A percentile compares a stretch with the other conserved stretches of the same genome.
These are phyloP conservation scores for Tipula confusa DNA, from an alignment of 2,888 invertebrate species.

Conservation along the genomic window DNA sequence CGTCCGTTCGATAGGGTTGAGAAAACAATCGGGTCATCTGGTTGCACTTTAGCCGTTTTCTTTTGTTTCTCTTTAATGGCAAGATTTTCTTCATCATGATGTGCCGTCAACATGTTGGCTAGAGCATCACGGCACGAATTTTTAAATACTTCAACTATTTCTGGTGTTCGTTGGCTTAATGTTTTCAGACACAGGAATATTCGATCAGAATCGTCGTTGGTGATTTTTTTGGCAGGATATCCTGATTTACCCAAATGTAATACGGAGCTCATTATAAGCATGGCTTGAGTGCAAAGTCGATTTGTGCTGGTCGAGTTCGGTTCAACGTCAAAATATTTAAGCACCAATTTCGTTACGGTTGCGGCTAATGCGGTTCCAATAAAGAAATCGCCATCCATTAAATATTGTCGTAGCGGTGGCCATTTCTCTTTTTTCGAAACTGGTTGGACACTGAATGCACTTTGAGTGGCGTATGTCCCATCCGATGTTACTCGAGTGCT, in stretches of 20 bases:
- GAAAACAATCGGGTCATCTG: slow-evolving; percentile 82
- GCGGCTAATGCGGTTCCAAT: slow-evolving; percentile 89
- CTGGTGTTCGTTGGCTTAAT: slow-evolving; percentile 62
- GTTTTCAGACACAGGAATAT: slow-evolving; percentile 76
- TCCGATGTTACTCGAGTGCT: slow-evolving; percentile 82
- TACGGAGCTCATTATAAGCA: slow-evolving; percentile 83
- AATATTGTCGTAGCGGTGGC: slow-evolving; percentile 78
- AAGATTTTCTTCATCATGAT: slow-evolving; percentile 56
- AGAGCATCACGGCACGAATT: slow-evolving; percentile 71
- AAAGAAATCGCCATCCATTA: slow-evolving; percentile 94
- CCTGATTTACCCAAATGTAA: slow-evolving; percentile 80
- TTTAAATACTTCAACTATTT: slow-evolving; percentile 67
- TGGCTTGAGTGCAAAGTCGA: slow-evolving; percentile 69
- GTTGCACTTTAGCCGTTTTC: slow-evolving; percentile 64
- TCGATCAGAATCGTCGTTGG: slow-evolving; percentile 93
- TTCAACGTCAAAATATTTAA: slow-evolving; percentile 59
- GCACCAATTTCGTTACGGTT: slow-evolving; percentile 83
- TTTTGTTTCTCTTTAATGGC: slow-evolving; percentile 62
- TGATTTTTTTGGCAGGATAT: slow-evolving; percentile 69
- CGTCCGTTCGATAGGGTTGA: slow-evolving; percentile 67
- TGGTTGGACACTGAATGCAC: slow-evolving; percentile 81
- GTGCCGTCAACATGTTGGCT: slow-evolving; percentile 76
- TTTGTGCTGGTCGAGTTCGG: slow-evolving; percentile 51
- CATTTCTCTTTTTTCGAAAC: slow-evolving; percentile 62
- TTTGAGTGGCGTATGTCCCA: slow-evolving; percentile 98